A percentile compares a stretch with the other conserved stretches of the same genome.
Conservation (phyloP, 2,113 vertebrate genomes). For the Elephantulus edwardii region DNA sequence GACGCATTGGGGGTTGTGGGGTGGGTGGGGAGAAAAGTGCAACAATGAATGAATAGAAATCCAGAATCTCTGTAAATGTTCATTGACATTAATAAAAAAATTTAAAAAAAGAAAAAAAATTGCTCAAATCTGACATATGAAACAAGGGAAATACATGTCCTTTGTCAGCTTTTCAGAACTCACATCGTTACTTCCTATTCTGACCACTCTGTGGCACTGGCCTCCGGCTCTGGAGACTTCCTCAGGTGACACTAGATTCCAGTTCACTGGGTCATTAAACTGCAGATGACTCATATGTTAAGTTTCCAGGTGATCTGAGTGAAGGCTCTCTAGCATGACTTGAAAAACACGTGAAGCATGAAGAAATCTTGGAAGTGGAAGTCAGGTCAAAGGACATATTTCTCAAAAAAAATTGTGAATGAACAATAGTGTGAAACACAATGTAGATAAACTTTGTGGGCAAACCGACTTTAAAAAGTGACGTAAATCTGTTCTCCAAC, state of each 20-base stretch:
- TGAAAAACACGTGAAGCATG: not conserved
- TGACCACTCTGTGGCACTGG: not conserved
- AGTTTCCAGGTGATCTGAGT: not conserved
- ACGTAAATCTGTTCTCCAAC: too few relatives aligned
- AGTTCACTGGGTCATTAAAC: not conserved
- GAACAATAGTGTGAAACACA: too few relatives aligned
- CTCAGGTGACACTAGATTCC: not conserved
- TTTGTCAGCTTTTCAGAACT: not conserved
- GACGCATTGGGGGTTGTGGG: too few relatives aligned
- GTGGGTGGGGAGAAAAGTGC: too few relatives aligned
- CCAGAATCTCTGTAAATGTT: too few relatives aligned
- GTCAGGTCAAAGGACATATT: not conserved
- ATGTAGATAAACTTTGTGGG: too few relatives aligned
- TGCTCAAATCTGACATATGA: not conserved
- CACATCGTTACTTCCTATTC: not conserved
- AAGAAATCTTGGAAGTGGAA: not conserved
- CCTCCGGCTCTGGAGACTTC: not conserved
- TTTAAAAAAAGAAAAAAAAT: too few relatives aligned
- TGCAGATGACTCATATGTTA: not conserved
- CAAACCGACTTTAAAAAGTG: too few relatives aligned
- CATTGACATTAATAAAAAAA: too few relatives aligned
- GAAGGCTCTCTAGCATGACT: too few relatives aligned
- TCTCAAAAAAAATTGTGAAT: not conserved
- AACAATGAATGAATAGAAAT: too few relatives aligned
- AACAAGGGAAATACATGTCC: too few relatives aligned